These are phyloP conservation scores for Ellobius talpinus DNA, from an alignment of 2,113 vertebrate species.

Conservation along the genomic window DNA sequence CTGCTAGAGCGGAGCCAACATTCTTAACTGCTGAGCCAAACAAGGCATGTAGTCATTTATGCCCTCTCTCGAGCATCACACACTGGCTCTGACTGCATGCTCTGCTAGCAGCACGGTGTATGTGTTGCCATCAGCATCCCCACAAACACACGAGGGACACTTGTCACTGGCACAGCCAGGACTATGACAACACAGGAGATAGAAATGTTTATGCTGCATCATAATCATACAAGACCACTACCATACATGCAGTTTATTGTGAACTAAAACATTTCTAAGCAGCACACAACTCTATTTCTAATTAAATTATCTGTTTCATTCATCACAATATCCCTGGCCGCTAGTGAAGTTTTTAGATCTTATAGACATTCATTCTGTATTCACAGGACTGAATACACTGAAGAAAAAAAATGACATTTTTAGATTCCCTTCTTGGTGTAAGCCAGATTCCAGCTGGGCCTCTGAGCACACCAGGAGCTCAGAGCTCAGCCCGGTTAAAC, in stretches of 20 bases:
- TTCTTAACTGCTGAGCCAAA: background rate
- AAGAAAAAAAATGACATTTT: background rate
- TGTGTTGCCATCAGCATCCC: background rate
- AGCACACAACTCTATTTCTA: background rate
- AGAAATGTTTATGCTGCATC: background rate
- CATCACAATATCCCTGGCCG: background rate
- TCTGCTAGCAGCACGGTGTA: background rate
- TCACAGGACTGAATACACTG: background rate
- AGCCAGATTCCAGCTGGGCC: background rate
- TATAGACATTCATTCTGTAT: background rate
- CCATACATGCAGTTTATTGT: background rate
- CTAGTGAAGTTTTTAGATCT: background rate
- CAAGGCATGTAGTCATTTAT: background rate
- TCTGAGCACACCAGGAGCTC: background rate
- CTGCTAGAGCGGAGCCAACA: background rate
- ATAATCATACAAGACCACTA: background rate
- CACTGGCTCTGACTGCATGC: background rate
- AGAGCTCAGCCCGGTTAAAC: constrained; percentile 38
- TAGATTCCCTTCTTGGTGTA: background rate
- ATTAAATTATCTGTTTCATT: background rate
- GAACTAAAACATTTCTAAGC: background rate
- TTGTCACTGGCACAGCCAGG: background rate
- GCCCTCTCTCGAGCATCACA: background rate
- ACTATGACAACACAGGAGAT: background rate
- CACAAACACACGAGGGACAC: background rate